A percentile compares a stretch with the other conserved stretches of the same genome.
These are phyloP conservation scores for Periophthalmus magnuspinnatus DNA, from an alignment of 2,797 vertebrate genomes.

Conservation along the genomic window DNA sequence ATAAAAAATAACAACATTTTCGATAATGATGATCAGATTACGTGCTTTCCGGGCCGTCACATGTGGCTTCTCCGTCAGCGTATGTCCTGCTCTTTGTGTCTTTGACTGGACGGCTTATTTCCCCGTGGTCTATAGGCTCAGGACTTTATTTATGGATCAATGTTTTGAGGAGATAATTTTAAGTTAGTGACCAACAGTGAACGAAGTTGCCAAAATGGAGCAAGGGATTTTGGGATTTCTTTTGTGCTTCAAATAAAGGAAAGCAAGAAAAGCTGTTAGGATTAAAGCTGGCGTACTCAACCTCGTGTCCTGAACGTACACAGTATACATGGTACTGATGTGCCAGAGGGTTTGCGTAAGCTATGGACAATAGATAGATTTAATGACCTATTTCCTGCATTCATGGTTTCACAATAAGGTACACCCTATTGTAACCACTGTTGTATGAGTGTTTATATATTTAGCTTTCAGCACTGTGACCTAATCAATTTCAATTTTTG, in stretches of 20 bases:
- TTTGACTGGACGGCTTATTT: conserved; percentile 28
- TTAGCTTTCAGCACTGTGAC: neutral
- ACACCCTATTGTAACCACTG: neutral
- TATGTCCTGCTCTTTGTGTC: conserved; percentile 17
- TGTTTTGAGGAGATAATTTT: conserved; percentile 3
- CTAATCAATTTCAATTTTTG: neutral
- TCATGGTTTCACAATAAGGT: too few relatives aligned
- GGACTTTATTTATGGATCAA: neutral
- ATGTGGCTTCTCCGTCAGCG: conserved; percentile 21
- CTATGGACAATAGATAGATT: too few relatives aligned
- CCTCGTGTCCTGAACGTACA: too few relatives aligned
- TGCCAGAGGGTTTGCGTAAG: too few relatives aligned
- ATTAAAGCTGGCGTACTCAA: too few relatives aligned
- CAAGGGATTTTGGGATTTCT: neutral
- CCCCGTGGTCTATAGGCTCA: conserved; percentile 19
- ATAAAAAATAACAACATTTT: conserved; percentile 53
- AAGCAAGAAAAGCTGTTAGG: neutral
- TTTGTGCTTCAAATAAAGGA: neutral
- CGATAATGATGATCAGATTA: conserved; percentile 45
- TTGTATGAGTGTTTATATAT: neutral
- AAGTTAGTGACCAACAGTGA: neutral
- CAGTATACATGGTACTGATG: too few relatives aligned
- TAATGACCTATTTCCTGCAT: too few relatives aligned
- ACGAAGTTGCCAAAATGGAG: neutral
- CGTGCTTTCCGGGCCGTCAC: conserved; percentile 18